phyloP scores from a whole-genome alignment of 2,888 invertebrate species.

The Charanyca ferruginea region DNA sequence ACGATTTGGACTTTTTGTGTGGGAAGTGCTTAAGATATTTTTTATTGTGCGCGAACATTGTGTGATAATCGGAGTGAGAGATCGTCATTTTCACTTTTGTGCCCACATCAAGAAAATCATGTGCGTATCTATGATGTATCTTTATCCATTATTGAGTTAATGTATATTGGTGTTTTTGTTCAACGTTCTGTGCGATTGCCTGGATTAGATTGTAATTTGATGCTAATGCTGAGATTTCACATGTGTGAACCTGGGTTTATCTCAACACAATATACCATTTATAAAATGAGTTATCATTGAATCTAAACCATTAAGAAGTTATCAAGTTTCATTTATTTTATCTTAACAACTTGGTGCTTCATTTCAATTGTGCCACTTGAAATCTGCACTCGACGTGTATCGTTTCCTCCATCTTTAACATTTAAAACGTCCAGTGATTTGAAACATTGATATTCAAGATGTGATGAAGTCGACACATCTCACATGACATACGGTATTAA shows the following conservation, averaged over 20 bases:
- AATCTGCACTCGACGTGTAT: conserved; percentile 6
- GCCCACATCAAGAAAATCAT: conserved; percentile 69
- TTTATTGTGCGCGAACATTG: conserved; percentile 74
- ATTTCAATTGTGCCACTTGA: conserved; percentile 12
- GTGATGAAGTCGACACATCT: conserved; percentile 25
- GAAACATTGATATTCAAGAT: conserved; percentile 47
- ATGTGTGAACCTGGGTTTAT: conserved; percentile 54
- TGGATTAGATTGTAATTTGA: conserved; percentile 60
- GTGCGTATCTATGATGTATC: conserved; percentile 59
- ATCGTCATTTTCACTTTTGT: conserved; percentile 86
- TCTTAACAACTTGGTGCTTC: not conserved
- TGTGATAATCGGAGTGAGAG: conserved; percentile 83
- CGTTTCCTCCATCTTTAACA: conserved; percentile 24
- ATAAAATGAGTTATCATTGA: conserved; percentile 26
- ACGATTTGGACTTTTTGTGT: conserved; percentile 76
- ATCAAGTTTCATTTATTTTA: conserved; percentile 28
- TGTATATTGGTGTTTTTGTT: conserved; percentile 42
- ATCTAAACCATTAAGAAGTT: conserved; percentile 14
- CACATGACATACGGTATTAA: conserved; percentile 17
- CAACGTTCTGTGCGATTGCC: conserved; percentile 41
- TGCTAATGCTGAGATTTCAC: conserved; percentile 53
- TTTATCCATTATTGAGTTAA: conserved; percentile 50
- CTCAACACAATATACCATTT: conserved; percentile 47
- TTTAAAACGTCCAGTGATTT: conserved; percentile 34
- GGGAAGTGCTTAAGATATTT: conserved; percentile 80